Evolutionary conservation across 2,113 vertebrate species (phyloP).

Genomic region (Delphinapterus leucas): DNA sequence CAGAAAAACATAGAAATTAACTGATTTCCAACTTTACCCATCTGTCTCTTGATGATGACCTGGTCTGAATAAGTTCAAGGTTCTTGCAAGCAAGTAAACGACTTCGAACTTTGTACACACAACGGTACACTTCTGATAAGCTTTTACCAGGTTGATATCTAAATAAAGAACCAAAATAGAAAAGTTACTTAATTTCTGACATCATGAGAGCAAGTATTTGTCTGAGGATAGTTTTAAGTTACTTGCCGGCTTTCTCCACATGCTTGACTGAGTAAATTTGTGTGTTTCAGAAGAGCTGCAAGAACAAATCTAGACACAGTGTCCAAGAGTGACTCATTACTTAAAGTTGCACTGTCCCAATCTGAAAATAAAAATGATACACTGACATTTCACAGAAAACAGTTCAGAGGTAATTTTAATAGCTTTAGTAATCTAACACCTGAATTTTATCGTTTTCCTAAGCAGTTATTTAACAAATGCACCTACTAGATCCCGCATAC

Average conservation of each 20-base stretch:
- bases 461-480: constrained; percentile 37
- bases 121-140: constrained; percentile 94
- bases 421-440: neutral
- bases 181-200: constrained; percentile 56
- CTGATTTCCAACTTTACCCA: constrained; percentile 86
- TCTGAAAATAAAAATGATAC: constrained; percentile 85
- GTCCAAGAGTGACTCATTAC: constrained; percentile 94
- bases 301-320: constrained; percentile 96
- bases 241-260: constrained; percentile 94
- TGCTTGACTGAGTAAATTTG: constrained; percentile 90
- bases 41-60: constrained; percentile 93
- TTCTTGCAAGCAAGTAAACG: constrained; percentile 97
- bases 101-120: constrained; percentile 96
- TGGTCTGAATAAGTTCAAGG: constrained; percentile 94
- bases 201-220: constrained; percentile 66
- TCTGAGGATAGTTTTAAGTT: constrained; percentile 59
- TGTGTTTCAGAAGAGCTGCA: constrained; percentile 96
- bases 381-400: constrained; percentile 56
- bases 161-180: constrained; percentile 27
- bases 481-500: neutral
- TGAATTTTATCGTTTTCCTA: constrained; percentile 24
- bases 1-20: constrained; percentile 51
- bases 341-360: constrained; percentile 96
- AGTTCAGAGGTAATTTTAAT: constrained; percentile 33
- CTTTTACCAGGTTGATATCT: constrained; percentile 97